These are phyloP conservation scores for Natrix natrix DNA, from an alignment of 2,797 vertebrate species.

Conservation along the genomic window DNA sequence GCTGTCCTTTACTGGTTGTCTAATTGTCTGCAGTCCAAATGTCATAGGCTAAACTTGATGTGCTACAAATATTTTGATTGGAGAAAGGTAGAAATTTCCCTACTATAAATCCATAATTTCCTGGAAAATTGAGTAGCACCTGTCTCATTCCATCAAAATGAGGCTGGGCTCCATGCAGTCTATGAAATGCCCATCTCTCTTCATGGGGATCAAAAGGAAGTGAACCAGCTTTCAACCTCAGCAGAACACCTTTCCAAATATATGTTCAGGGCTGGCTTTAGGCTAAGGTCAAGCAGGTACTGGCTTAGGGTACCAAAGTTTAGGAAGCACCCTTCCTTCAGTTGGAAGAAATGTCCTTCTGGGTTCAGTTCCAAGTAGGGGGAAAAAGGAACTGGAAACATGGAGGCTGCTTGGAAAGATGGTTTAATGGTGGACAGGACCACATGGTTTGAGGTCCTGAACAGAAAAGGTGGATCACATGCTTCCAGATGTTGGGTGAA, in stretches of 20 bases:
- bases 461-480: too few species aligned
- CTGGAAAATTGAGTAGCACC: background rate
- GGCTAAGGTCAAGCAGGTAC: background rate
- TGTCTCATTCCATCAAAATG: background rate
- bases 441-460: too few species aligned
- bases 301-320: background rate
- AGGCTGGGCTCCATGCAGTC: background rate
- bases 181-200: background rate
- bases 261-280: background rate
- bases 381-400: too few species aligned
- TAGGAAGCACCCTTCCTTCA: background rate
- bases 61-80: background rate
- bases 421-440: too few species aligned
- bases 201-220: background rate
- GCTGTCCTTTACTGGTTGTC: background rate
- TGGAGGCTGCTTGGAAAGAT: too few species aligned
- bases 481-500: too few species aligned
- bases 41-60: background rate
- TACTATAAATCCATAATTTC: background rate
- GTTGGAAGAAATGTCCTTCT: too few species aligned
- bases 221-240: background rate
- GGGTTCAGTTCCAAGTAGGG: too few species aligned
- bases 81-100: background rate
- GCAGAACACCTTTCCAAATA: background rate
- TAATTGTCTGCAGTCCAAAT: background rate